These are phyloP conservation scores for Psittacula derbiana DNA, from an alignment of 2,797 vertebrate species.

Conservation along the genomic window DNA sequence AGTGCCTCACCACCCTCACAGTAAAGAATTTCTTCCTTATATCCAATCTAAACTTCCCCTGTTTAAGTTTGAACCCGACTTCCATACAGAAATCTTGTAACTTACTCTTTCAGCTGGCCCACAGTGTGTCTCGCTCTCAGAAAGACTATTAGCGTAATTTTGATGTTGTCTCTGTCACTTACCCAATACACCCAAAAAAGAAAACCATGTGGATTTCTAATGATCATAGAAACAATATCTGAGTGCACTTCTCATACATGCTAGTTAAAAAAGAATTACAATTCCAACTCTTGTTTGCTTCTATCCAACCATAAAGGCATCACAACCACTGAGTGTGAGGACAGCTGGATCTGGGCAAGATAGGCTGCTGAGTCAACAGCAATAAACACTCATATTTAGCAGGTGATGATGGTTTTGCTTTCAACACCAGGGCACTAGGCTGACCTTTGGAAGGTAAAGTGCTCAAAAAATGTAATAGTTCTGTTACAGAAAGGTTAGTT, in stretches of 20 bases:
- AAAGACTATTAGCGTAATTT: neutral
- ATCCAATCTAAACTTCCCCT: too few species aligned
- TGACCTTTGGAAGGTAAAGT: neutral
- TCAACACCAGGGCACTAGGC: neutral
- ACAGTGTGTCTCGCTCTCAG: neutral
- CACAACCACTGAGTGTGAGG: fast-evolving
- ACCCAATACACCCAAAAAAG: neutral
- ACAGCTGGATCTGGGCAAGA: neutral
- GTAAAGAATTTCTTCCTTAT: too few species aligned
- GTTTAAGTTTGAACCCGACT: neutral
- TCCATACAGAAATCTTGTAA: neutral
- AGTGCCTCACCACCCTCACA: too few species aligned
- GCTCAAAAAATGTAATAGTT: fast-evolving
- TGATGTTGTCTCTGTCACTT: neutral
- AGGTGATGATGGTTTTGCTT: neutral
- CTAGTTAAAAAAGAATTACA: neutral
- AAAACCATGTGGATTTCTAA: neutral
- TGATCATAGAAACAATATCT: neutral
- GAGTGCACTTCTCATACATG: neutral
- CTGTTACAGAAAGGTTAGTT: neutral
- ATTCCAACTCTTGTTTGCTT: neutral
- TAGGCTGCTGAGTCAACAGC: neutral
- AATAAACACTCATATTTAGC: neutral
- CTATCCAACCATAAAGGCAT: neutral
- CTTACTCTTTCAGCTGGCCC: neutral